Base-by-base conservation (phyloP, 2,888 invertebrate genomes). In the Eupeodes luniger region DNA sequence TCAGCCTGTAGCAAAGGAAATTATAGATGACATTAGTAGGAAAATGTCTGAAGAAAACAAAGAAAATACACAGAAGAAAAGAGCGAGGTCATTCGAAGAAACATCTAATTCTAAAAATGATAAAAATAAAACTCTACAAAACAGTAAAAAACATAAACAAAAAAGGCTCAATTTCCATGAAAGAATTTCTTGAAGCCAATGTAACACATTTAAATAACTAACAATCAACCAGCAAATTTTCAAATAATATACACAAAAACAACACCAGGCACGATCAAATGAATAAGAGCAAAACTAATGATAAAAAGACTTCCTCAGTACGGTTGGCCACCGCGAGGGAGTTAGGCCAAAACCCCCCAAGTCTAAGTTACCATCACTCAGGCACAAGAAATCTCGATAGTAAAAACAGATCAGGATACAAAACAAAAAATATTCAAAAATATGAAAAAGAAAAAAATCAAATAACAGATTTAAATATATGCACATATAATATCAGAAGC, bases 281-380 rank as follows among this genome's bases (percentile, higher is more conserved):
- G 49, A 66, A 19, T 34, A 51, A 40, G 5, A 49, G 1, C 11
- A 64, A 64, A 4, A 11, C 11, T 9, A 47, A 64, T 0, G n/a
- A 19, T 64, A 64, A 16, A 62, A 6, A 11, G 10, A 44, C 40
- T 51, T 47, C 49, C 67, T 67, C 51, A 36, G 59, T 81, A 27
- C 87, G 88, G 64, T 64, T 57, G 75, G 75, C 16, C 57, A 19
- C 72, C 27, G 3, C 27, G n/a, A n/a, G n/a, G n/a, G n/a, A n/a
- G n/a, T n/a, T n/a, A n/a, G n/a, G n/a, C n/a, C n/a, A n/a, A n/a
- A n/a, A n/a, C n/a, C n/a, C n/a, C n/a, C n/a, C n/a, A n/a, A n/a
- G n/a, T n/a, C n/a, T n/a, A n/a, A n/a, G n/a, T n/a, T n/a, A n/a
- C n/a, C n/a, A n/a, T n/a, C n/a, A n/a, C n/a, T n/a, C n/a, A n/a